Conservation (phyloP, 2,888 invertebrate genomes). For the Tipula unca region DNA sequence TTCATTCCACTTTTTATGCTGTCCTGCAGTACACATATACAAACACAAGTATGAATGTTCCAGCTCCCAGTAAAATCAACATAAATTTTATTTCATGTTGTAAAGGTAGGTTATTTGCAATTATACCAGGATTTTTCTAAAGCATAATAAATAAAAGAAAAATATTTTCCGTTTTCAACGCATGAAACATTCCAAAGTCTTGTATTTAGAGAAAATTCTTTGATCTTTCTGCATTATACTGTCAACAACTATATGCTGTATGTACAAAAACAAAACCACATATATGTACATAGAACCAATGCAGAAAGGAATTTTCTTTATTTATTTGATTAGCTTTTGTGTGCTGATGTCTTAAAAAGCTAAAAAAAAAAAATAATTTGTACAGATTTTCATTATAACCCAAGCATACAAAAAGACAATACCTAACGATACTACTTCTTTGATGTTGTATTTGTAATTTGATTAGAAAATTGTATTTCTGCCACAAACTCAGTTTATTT, state of each 20-base stretch:
- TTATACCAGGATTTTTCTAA: neutral
- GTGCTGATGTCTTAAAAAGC: neutral
- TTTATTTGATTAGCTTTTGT: neutral
- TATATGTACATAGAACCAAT: no score
- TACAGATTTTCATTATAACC: no score
- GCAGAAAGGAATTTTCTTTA: neutral
- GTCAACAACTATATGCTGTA: neutral
- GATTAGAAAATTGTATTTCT: neutral
- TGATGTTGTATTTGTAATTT: neutral
- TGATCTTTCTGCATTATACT: no score
- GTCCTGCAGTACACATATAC: neutral
- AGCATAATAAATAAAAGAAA: neutral
- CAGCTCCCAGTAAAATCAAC: neutral
- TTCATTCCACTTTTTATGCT: neutral
- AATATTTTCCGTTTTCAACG: neutral
- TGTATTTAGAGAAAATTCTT: neutral
- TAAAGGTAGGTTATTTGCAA: neutral
- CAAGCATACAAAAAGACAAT: neutral
- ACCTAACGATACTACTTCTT: neutral
- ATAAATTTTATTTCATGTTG: neutral
- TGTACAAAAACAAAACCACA: neutral
- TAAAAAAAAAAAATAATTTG: no score
- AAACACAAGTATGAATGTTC: neutral
- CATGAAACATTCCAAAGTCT: neutral
- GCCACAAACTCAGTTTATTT: neutral